Base-by-base conservation (phyloP, 2,888 invertebrate species). In the Lagria hirta region DNA sequence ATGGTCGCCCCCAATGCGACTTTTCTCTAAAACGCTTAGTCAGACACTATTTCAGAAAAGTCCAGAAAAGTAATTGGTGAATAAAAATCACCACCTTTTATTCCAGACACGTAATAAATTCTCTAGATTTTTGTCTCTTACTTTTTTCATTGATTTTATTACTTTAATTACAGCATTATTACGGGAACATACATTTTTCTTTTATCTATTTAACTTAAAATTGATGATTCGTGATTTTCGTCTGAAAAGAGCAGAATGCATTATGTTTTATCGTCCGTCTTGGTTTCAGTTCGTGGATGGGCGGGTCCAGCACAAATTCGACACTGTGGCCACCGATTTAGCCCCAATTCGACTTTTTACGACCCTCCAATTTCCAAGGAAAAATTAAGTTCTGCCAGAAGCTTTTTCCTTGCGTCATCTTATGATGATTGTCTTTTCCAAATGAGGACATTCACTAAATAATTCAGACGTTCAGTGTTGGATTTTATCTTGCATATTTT, bases 321-420 rank as follows among this genome's bases (percentile, higher is more conserved):
- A 65, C 67, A 69, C 62, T 62, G 65, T 64, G 65, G 58, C 62
- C 66, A 62, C 53, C 59, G 58, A 63, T 65, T 61, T 59, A 52
- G 55, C 60, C 58, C 58, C 57, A 58, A 60, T 59, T 61, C 55
- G 60, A 29, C 63, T 68, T 70, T 70, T 69, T 70, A 70, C 67
- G 67, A 66, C 65, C 67, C 67, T 61, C 67, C 70, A 70, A 70
- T 70, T 70, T 70, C 61, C 58, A 55, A 51, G 52, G 65, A 65
- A 66, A 68, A 66, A 64, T 64, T 61, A 61, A 61, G 57, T 55
- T 36, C 21, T 24, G 22, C 21, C 22, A 30, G 50, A n/a, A n/a
- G n/a, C n/a, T n/a, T 55, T 55, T 57, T 55, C 49, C 54, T 49
- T 44, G 33, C 46, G 49, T 48, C 52, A 44, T 43, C 32, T 51